Conservation (phyloP, 2,797 vertebrate genomes). For the Oryzias sinensis region DNA sequence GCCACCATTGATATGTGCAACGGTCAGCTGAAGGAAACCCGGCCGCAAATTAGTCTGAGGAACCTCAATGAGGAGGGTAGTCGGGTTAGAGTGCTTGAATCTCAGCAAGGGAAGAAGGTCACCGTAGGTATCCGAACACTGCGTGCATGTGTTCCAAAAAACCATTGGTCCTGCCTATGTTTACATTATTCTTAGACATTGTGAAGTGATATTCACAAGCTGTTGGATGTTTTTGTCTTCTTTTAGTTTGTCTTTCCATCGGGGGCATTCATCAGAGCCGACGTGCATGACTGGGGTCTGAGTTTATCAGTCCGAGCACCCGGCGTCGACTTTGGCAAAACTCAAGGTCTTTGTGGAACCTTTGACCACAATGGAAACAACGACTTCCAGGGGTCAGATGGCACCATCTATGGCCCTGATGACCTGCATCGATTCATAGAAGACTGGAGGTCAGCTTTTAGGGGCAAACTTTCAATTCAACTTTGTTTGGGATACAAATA, state of each 20-base stretch:
- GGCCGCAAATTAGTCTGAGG: conserved; percentile 72
- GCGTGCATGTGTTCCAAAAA: too few relatives aligned
- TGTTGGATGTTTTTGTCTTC: conserved; percentile 39
- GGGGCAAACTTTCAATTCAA: neutral
- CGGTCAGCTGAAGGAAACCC: conserved; percentile 67
- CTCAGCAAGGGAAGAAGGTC: conserved; percentile 83
- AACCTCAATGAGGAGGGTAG: conserved; percentile 21
- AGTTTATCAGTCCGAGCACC: conserved; percentile 74
- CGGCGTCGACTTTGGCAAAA: conserved; percentile 74
- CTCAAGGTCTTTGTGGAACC: conserved; percentile 76
- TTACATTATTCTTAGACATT: too few relatives aligned
- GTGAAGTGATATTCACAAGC: conserved; percentile 22
- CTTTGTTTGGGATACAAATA: neutral
- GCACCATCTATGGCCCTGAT: conserved; percentile 28
- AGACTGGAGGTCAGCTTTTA: conserved; percentile 72
- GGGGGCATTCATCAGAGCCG: conserved; percentile 78
- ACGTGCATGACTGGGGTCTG: conserved; percentile 79
- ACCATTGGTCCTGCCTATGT: too few relatives aligned
- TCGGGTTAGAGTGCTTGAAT: conserved; percentile 74
- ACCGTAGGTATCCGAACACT: conserved; percentile 72
- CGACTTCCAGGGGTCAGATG: conserved; percentile 66
- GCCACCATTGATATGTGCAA: conserved; percentile 81
- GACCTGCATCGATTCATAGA: conserved; percentile 71
- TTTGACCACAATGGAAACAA: conserved; percentile 80
- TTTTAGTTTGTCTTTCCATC: conserved; percentile 82